Evolutionary conservation across 2,888 invertebrate species (phyloP).

Genomic region (Mechanitis messenoides): DNA sequence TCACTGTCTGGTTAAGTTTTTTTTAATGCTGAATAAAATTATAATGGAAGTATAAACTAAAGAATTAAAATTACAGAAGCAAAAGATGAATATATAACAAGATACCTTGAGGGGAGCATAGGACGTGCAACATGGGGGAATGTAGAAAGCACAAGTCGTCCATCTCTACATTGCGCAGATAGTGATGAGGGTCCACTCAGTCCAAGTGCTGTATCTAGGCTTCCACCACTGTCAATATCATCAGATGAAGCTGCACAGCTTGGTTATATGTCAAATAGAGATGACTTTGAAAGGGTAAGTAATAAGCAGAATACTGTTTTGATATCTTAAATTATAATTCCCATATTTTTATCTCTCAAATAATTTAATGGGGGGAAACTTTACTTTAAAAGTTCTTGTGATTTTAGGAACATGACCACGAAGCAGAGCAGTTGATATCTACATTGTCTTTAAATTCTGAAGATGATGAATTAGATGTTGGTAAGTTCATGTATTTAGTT

Average conservation of each 20-base stretch:
- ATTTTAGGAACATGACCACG: slow-evolving; percentile 91
- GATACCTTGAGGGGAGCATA: slow-evolving; percentile 93
- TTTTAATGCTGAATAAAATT: too few species aligned
- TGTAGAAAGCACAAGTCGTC: slow-evolving; percentile 81
- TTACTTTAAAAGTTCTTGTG: not conserved
- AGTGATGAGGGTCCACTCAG: slow-evolving; percentile 87
- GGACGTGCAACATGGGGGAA: slow-evolving; percentile 91
- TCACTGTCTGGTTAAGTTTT: too few species aligned
- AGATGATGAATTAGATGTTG: slow-evolving; percentile 92
- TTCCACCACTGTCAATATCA: slow-evolving; percentile 88
- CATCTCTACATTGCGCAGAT: slow-evolving; percentile 84
- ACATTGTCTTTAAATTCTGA: slow-evolving; percentile 88
- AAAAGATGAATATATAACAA: slow-evolving; percentile 91
- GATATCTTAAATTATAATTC: slow-evolving; percentile 3
- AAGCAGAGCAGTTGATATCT: slow-evolving; percentile 93
- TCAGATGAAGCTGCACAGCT: slow-evolving; percentile 91
- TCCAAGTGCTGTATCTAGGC: slow-evolving; percentile 80
- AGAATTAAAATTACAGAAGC: slow-evolving; percentile 77
- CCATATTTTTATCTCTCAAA: not conserved
- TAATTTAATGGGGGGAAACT: too few species aligned
- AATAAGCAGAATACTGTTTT: not conserved
- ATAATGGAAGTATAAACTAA: too few species aligned
- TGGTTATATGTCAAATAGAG: slow-evolving; percentile 96
- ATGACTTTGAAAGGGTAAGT: slow-evolving; percentile 94
- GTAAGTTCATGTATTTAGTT: slow-evolving; percentile 52